phyloP scores from a whole-genome alignment of 2,888 invertebrate genomes.

The Dryomyza anilis region DNA sequence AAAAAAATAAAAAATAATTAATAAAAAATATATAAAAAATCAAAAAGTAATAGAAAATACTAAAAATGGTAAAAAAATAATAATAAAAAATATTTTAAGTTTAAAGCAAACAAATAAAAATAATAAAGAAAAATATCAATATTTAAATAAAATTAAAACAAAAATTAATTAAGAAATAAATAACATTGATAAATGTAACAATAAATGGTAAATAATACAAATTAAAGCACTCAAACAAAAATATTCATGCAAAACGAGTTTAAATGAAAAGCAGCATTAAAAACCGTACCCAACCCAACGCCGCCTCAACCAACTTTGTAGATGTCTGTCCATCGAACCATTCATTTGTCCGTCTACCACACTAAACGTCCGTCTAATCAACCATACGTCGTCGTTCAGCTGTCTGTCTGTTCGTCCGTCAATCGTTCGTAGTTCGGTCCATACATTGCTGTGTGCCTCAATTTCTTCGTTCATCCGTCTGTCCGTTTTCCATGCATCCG shows the following conservation, averaged over 20 bases:
- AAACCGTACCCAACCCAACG: not conserved
- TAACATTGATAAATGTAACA: not conserved
- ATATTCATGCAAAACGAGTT: constrained; percentile 8
- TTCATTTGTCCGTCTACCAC: not conserved
- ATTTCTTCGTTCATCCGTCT: too few relatives aligned
- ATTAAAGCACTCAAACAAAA: constrained; percentile 4
- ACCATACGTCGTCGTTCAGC: too few relatives aligned
- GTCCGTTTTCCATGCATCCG: too few relatives aligned
- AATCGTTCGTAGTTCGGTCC: too few relatives aligned
- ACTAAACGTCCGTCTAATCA: not conserved
- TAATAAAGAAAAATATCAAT: not conserved
- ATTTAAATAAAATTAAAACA: not conserved
- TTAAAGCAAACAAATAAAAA: not conserved
- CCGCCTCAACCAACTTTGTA: not conserved
- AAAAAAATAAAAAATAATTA: not conserved
- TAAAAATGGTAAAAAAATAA: too few relatives aligned
- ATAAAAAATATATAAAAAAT: too few relatives aligned
- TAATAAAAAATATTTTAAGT: not conserved
- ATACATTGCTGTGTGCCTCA: too few relatives aligned
- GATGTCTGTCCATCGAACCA: constrained; percentile 1
- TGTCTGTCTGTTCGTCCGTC: too few relatives aligned
- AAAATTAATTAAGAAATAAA: not conserved
- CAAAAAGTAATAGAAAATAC: too few relatives aligned
- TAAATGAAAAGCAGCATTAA: not conserved
- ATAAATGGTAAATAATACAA: constrained; percentile 1